Percentiles rank a stretch among this genome's conserved stretches.
phyloP scores from a whole-genome alignment of 2,888 invertebrate species.

The Ptilodon capucinus region DNA sequence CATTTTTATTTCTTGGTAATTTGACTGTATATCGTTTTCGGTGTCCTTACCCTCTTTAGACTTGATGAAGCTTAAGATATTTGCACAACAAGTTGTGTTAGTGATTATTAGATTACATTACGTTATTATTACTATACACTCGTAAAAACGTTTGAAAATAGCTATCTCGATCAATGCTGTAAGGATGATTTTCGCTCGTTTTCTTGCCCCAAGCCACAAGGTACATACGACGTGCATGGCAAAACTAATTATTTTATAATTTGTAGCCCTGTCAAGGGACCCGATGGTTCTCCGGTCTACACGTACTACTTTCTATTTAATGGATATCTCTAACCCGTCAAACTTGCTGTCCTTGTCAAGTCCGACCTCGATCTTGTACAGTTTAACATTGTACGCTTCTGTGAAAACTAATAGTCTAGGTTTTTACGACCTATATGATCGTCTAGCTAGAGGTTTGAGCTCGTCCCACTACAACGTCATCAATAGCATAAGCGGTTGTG shows the following conservation, averaged over 20 bases:
- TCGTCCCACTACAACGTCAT: too few relatives aligned
- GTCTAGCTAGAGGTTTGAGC: too few relatives aligned
- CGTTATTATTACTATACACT: too few relatives aligned
- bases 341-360: slow-evolving; percentile 47
- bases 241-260: slow-evolving; percentile 45
- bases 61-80: too few relatives aligned
- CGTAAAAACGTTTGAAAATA: too few relatives aligned
- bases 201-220: slow-evolving; percentile 13
- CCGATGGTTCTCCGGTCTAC: slow-evolving; percentile 33
- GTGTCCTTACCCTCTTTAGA: too few relatives aligned
- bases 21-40: too few relatives aligned
- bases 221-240: not conserved
- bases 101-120: not conserved
- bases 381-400: slow-evolving; percentile 31
- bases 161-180: too few relatives aligned
- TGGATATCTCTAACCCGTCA: slow-evolving; percentile 48
- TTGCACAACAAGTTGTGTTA: too few relatives aligned
- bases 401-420: slow-evolving; percentile 37
- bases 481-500: too few relatives aligned
- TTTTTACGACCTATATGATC: too few relatives aligned
- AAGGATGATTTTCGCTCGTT: slow-evolving; percentile 1
- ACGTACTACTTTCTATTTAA: slow-evolving; percentile 51
- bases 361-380: slow-evolving; percentile 38
- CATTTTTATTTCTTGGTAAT: too few relatives aligned
- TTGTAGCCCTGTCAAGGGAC: slow-evolving; percentile 44